Percentiles rank a stretch among this genome's conserved stretches.
Evolutionary conservation across 1,140 invertebrate genomes (phyloP).

Genomic region (Pantala flavescens): DNA sequence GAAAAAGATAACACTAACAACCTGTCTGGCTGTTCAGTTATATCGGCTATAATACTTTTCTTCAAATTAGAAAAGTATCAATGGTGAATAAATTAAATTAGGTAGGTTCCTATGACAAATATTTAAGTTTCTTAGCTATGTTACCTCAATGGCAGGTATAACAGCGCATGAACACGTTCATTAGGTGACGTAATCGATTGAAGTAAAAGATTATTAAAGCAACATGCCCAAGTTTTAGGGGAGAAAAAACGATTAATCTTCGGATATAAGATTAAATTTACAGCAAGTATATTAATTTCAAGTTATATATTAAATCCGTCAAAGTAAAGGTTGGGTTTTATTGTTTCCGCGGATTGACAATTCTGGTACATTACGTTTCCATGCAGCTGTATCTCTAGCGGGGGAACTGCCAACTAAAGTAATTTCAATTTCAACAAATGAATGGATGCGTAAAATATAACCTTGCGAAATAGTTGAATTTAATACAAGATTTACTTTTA

Average conservation of each 20-base stretch:
- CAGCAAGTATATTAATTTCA: too few species aligned
- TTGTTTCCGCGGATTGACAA: neutral
- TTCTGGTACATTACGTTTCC: neutral
- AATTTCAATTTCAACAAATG: too few species aligned
- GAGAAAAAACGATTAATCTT: too few species aligned
- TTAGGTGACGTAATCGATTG: slow-evolving; percentile 9
- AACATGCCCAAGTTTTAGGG: neutral
- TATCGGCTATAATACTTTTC: neutral
- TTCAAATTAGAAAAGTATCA: neutral
- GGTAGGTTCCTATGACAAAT: neutral
- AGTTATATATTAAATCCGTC: too few species aligned
- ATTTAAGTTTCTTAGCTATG: neutral
- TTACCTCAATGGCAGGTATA: slow-evolving; percentile 9
- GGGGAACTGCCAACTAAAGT: too few species aligned
- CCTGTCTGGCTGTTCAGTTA: neutral
- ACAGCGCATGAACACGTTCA: slow-evolving; percentile 4
- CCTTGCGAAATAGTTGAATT: too few species aligned
- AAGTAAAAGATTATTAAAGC: neutral
- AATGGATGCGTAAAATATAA: too few species aligned
- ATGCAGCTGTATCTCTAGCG: neutral
- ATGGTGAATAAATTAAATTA: neutral
- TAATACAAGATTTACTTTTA: too few species aligned
- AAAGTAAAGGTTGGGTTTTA: neutral
- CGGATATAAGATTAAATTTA: too few species aligned
- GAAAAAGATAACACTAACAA: neutral